Evolutionary conservation across 2,888 invertebrate genomes (phyloP).

Genomic region (Microplitis deprimator): DNA sequence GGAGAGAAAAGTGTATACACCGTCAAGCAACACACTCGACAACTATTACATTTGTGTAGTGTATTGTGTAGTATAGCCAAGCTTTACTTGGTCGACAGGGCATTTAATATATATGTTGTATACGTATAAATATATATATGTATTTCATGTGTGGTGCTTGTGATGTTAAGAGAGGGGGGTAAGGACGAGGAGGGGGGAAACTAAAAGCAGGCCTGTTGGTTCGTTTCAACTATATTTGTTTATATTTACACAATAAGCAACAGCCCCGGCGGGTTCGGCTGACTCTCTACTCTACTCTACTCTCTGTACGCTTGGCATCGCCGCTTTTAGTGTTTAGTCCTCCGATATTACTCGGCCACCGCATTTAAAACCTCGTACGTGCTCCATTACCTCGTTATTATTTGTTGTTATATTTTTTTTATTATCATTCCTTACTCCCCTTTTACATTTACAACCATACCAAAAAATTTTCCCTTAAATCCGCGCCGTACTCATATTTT

Average conservation of each 20-base stretch:
- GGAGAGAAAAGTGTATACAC: conserved; percentile 11
- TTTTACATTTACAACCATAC: no score
- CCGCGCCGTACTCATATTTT: conserved; percentile 7
- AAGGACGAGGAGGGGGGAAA: conserved; percentile 51
- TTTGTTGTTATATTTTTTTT: conserved; percentile 1
- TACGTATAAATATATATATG: conserved; percentile 31
- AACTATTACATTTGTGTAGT: not conserved
- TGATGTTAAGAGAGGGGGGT: conserved; percentile 48
- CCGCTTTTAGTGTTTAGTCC: conserved; percentile 67
- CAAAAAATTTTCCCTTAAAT: conserved; percentile 7
- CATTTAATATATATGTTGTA: not conserved
- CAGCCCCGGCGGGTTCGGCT: conserved; percentile 60
- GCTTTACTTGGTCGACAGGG: not conserved
- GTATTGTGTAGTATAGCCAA: not conserved
- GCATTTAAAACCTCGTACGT: conserved; percentile 45
- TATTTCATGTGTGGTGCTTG: conserved; percentile 48
- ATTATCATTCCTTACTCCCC: conserved; percentile 2
- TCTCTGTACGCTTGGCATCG: conserved; percentile 44
- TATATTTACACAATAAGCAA: conserved; percentile 72
- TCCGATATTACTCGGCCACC: conserved; percentile 60
- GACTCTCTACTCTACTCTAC: conserved; percentile 28
- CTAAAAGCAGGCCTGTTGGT: conserved; percentile 72
- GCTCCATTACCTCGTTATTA: conserved; percentile 18
- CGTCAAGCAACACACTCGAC: not conserved
- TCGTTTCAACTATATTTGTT: conserved; percentile 72